phyloP scores from a whole-genome alignment of 2,888 invertebrate genomes.

The Eristalis tenax region DNA sequence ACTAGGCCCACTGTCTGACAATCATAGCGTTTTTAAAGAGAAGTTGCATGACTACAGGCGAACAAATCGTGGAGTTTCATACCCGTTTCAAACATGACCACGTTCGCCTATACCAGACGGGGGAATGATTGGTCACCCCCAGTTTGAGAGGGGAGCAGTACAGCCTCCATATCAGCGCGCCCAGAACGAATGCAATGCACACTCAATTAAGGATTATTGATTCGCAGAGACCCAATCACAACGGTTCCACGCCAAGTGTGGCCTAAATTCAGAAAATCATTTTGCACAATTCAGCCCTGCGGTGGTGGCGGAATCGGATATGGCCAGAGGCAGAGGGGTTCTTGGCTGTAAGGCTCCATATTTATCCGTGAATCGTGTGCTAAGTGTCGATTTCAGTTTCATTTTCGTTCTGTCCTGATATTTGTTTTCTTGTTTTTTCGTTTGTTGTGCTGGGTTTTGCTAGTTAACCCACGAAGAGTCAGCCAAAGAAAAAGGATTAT shows the following conservation, averaged over 20 bases:
- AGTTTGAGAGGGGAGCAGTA: neutral
- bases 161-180: slow-evolving; percentile 12
- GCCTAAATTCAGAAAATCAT: slow-evolving; percentile 33
- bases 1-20: neutral
- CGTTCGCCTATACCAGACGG: neutral
- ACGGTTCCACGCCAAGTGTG: slow-evolving; percentile 9
- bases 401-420: slow-evolving; percentile 45
- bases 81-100: too few species aligned
- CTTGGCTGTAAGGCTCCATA: neutral
- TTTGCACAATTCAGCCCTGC: neutral
- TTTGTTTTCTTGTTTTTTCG: neutral
- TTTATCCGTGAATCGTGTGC: slow-evolving; percentile 60
- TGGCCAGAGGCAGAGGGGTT: neutral
- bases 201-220: slow-evolving; percentile 51
- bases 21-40: neutral
- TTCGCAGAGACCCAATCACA: slow-evolving; percentile 16
- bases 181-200: slow-evolving; percentile 24
- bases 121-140: neutral
- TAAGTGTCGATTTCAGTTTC: slow-evolving; percentile 64
- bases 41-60: neutral
- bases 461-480: slow-evolving; percentile 37
- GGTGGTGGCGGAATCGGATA: neutral
- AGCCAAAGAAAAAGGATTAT: slow-evolving; percentile 44
- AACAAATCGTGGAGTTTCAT: too few species aligned
- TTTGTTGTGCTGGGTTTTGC: slow-evolving; percentile 16